Evolutionary conservation across 2,113 vertebrate genomes (phyloP).

Genomic region (Nerophis lumbriciformis): DNA sequence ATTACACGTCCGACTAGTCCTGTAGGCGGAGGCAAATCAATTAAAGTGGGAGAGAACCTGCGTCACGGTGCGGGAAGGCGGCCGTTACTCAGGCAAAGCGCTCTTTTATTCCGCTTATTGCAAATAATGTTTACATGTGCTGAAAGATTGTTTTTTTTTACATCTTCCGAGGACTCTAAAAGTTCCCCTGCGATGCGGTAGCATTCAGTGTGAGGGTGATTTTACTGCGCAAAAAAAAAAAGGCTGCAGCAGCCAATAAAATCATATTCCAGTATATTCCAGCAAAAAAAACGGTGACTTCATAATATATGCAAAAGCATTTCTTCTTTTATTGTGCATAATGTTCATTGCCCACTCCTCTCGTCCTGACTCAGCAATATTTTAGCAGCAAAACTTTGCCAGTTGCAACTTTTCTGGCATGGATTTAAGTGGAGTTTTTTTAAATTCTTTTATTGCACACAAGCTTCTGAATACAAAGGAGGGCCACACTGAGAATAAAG

Average conservation of each 20-base stretch:
- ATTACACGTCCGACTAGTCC: background rate
- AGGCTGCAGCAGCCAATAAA: no score
- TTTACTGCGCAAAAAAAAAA: background rate
- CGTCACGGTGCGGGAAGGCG: constrained; percentile 1
- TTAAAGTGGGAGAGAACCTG: constrained; percentile 13
- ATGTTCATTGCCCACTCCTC: background rate
- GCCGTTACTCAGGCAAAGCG: background rate
- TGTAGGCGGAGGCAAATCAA: constrained; percentile 20
- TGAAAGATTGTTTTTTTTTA: background rate
- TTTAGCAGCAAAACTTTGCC: background rate
- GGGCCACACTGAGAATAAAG: no score
- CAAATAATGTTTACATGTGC: constrained; percentile 1
- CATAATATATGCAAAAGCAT: constrained; percentile 1
- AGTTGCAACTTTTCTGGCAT: constrained; percentile 3
- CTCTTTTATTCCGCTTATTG: constrained; percentile 11
- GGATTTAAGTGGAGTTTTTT: background rate
- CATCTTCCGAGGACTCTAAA: background rate
- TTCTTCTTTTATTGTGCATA: background rate
- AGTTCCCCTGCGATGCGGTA: no score
- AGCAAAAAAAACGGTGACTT: background rate
- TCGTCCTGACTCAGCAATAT: background rate
- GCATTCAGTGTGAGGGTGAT: no score
- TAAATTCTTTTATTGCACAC: no score
- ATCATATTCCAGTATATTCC: background rate
- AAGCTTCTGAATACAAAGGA: no score